phyloP scores from a whole-genome alignment of 2,797 vertebrate genomes.

The Bovichtus variegatus region DNA sequence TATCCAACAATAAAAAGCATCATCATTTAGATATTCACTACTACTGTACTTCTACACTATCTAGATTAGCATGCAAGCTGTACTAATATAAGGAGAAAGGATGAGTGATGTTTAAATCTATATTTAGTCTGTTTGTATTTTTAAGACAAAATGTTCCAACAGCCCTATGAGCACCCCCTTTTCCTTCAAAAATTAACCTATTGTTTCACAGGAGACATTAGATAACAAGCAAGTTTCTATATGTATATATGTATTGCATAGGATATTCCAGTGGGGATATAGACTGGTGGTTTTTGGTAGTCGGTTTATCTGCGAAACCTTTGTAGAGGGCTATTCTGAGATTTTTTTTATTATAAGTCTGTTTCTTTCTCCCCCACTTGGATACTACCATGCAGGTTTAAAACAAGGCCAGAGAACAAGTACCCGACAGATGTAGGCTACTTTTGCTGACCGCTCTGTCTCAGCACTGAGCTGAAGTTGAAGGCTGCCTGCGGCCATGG shows the following conservation, averaged over 20 bases:
- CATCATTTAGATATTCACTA: not conserved
- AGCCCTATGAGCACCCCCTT: not conserved
- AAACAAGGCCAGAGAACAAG: conserved; percentile 10
- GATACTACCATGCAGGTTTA: not conserved
- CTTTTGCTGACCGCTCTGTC: conserved; percentile 36
- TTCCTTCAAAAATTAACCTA: not conserved
- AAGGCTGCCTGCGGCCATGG: conserved; percentile 42
- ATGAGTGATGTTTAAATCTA: not conserved
- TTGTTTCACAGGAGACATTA: conserved; percentile 2
- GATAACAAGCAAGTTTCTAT: not conserved
- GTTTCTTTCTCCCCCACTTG: not conserved
- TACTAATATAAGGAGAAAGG: not conserved
- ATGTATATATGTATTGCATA: not conserved
- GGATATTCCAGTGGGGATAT: not conserved
- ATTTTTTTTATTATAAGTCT: not conserved
- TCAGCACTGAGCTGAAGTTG: conserved; percentile 59
- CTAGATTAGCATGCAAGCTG: not conserved
- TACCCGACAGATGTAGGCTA: conserved; percentile 19
- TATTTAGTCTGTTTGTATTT: conserved; percentile 21
- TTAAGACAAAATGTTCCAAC: conserved; percentile 19
- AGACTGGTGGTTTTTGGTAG: not conserved
- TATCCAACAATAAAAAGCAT: not conserved
- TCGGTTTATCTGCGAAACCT: not conserved
- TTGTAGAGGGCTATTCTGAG: not conserved
- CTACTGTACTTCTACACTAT: too few relatives aligned